Evolutionary conservation across 2,888 invertebrate species (phyloP).

Genomic region (Phanerotoma sp.): DNA sequence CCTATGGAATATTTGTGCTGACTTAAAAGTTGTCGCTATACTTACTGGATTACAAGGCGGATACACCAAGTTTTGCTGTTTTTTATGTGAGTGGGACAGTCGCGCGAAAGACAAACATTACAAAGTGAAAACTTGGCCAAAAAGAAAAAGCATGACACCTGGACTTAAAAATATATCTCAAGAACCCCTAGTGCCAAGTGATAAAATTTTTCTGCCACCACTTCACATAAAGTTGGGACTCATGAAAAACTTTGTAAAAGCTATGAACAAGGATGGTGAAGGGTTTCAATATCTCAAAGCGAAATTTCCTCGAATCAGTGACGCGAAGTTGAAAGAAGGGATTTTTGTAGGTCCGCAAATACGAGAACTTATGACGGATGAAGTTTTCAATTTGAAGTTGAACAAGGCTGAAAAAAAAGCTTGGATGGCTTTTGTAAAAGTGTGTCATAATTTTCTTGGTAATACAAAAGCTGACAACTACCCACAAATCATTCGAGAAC

Average conservation of each 20-base stretch:
- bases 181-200: conserved; percentile 10
- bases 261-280: conserved; percentile 11
- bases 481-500: conserved; percentile 9
- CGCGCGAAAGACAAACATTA: conserved; percentile 13
- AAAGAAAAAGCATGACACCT: conserved; percentile 6
- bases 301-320: conserved; percentile 19
- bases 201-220: conserved; percentile 32
- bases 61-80: conserved; percentile 27
- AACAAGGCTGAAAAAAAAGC: conserved; percentile 16
- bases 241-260: conserved; percentile 38
- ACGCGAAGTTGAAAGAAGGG: conserved; percentile 28
- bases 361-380: conserved; percentile 17
- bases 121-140: conserved; percentile 9
- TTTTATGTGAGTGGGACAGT: conserved; percentile 24
- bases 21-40: conserved; percentile 44
- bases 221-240: conserved; percentile 39
- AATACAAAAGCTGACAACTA: conserved; percentile 23
- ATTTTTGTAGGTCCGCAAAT: conserved; percentile 28
- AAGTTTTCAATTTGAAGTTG: conserved; percentile 4
- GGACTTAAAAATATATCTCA: conserved; percentile 12
- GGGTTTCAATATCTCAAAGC: conserved; percentile 17
- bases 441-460: conserved; percentile 17
- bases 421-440: conserved; percentile 13
- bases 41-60: conserved; percentile 36
- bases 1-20: conserved; percentile 39